These are phyloP conservation scores for Rhizomys pruinosus DNA, from an alignment of 2,113 vertebrate species.

Conservation along the genomic window DNA sequence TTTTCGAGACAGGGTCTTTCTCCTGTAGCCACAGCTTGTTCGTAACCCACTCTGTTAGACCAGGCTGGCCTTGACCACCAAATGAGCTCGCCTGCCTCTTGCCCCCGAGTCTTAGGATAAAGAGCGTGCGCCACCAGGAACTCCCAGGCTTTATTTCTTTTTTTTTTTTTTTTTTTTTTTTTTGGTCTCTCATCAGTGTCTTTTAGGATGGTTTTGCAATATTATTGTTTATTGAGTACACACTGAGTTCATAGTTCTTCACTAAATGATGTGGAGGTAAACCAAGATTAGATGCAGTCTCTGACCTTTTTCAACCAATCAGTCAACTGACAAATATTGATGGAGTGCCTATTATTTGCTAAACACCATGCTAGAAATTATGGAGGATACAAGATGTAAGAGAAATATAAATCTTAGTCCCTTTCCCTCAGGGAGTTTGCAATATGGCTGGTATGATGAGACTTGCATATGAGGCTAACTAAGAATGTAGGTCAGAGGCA, in stretches of 20 bases:
- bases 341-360: slow-evolving; percentile 65
- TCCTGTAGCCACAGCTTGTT: too few species aligned
- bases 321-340: slow-evolving; percentile 72
- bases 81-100: too few species aligned
- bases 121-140: too few species aligned
- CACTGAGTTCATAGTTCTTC: slow-evolving; percentile 57
- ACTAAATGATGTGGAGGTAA: slow-evolving; percentile 59
- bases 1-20: too few species aligned
- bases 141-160: too few species aligned
- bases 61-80: too few species aligned
- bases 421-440: slow-evolving; percentile 58
- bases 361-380: slow-evolving; percentile 18
- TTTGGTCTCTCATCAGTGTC: slow-evolving; percentile 32
- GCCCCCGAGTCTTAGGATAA: too few species aligned
- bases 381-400: slow-evolving; percentile 45
- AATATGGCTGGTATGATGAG: slow-evolving; percentile 62
- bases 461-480: slow-evolving; percentile 48
- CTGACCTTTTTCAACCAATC: slow-evolving; percentile 69
- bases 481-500: slow-evolving; percentile 53
- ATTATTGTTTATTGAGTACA: slow-evolving; percentile 69
- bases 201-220: slow-evolving; percentile 72
- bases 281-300: slow-evolving; percentile 64
- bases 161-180: too few species aligned
- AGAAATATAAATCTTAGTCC: slow-evolving; percentile 56
- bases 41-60: too few species aligned